Percentiles rank a stretch among this genome's conserved stretches.
Conservation (phyloP, 2,113 vertebrate genomes). For the Cinclus cinclus region DNA sequence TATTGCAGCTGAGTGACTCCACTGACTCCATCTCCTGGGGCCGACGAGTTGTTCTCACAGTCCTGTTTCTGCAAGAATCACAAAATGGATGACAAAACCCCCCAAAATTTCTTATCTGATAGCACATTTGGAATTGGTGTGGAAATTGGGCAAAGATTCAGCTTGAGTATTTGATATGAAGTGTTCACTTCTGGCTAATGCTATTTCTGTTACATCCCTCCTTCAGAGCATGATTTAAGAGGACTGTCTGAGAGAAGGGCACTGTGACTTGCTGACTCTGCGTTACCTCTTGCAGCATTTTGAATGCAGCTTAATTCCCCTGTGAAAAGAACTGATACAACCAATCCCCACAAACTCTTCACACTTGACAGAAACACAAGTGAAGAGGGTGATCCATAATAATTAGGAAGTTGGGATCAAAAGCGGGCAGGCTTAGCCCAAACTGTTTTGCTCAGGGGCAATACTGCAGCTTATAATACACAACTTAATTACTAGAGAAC, state of each 20-base stretch:
- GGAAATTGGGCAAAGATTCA: not conserved
- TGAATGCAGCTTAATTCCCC: conserved; percentile 10
- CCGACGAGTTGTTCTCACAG: not conserved
- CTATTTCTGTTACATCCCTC: conserved; percentile 45
- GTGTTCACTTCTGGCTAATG: conserved; percentile 4
- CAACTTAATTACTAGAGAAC: conserved; percentile 13
- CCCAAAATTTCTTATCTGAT: not conserved
- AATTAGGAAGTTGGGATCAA: conserved; percentile 25
- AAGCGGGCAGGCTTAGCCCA: not conserved
- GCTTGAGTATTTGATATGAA: conserved; percentile 2
- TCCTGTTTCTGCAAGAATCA: not conserved
- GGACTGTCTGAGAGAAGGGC: not conserved
- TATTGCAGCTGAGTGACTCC: not conserved
- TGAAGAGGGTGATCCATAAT: not conserved
- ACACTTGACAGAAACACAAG: not conserved
- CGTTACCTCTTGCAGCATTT: not conserved
- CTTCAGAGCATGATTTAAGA: conserved; percentile 36
- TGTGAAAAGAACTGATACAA: not conserved
- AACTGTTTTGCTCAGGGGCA: not conserved
- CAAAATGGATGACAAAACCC: not conserved
- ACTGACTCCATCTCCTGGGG: not conserved
- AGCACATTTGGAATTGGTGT: not conserved
- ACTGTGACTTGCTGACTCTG: conserved; percentile 9
- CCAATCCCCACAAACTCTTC: not conserved
- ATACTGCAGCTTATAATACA: not conserved